Base-by-base conservation (phyloP, 2,797 vertebrate genomes). In the Antrozous pallidus region DNA sequence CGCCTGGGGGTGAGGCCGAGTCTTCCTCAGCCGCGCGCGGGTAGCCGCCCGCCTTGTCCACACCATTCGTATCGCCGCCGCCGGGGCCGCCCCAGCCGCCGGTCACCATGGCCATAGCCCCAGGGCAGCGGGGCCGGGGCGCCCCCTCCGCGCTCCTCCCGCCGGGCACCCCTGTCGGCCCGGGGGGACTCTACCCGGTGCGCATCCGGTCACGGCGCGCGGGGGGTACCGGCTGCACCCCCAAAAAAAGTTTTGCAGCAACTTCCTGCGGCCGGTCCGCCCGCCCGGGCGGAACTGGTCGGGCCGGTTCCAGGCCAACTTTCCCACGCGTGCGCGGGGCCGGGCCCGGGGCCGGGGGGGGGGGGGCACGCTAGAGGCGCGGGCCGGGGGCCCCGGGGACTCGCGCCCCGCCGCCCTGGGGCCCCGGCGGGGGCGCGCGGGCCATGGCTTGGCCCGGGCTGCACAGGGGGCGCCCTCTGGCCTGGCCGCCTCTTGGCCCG, bases 101-200 rank as follows among this genome's bases (percentile, higher is more conserved):
- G 98, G 99, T 98, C 98, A 99, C 99, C 99, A 99, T 99, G 98
- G 99, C 99, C 99, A 99, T 99, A 96, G 98, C 98, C 98, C 98
- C 96, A 96, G 83, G 90, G 87, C 79, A 70, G 94, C 92, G 86
- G 93, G 85, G 97, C 92, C 78, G 89, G 92, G 94, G 93, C 78
- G 97, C 97, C 97, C 95, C 92, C 88, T 91, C 85, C 20, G 79
- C 63, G 78, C 51, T 69, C 40, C 54, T 84, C 83, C 75, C 90
- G 80, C 45, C 56, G 61, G 91, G 93, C 75, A 80, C 82, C 94
- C 82, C 94, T 86, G 58, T 74, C 51, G 58, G 95, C 85, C 90
- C 93, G 63, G 79, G 87, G 87, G 81, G 17, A 74, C 40, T 71
- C 93, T 96, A 97, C 26, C 90, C 84, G 24, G 90, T 42, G 90